Conservation (phyloP, 1,140 invertebrate species). For the Aphis craccivora region DNA sequence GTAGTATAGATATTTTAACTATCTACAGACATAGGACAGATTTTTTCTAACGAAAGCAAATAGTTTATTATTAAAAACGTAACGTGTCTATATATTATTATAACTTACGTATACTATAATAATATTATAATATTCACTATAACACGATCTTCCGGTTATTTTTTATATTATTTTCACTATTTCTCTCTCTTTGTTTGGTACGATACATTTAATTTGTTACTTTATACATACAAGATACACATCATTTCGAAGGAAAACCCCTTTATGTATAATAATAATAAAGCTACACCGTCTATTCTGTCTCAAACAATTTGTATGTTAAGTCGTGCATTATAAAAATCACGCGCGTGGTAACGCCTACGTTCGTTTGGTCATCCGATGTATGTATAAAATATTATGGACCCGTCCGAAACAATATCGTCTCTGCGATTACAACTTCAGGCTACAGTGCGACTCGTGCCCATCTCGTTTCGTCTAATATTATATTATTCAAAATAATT, state of each 20-base stretch:
- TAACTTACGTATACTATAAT: background rate
- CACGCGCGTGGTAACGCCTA: background rate
- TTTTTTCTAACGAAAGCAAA: background rate
- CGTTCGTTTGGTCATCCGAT: background rate
- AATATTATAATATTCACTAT: background rate
- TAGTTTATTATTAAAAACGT: background rate
- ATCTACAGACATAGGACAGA: background rate
- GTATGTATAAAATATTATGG: background rate
- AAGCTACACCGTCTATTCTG: background rate
- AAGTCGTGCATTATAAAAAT: conserved; percentile 32
- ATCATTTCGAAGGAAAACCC: background rate
- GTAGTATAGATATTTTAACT: background rate
- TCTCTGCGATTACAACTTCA: background rate
- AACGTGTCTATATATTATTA: background rate
- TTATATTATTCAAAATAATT: background rate
- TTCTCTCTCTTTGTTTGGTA: background rate
- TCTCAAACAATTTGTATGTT: background rate
- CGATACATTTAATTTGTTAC: background rate
- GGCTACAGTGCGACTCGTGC: background rate
- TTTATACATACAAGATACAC: background rate
- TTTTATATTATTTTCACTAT: background rate
- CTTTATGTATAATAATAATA: background rate
- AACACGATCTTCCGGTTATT: background rate
- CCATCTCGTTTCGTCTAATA: background rate
- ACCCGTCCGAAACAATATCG: background rate